Conservation (phyloP, 2,888 invertebrate species). For the Drosophila kuntzei region DNA sequence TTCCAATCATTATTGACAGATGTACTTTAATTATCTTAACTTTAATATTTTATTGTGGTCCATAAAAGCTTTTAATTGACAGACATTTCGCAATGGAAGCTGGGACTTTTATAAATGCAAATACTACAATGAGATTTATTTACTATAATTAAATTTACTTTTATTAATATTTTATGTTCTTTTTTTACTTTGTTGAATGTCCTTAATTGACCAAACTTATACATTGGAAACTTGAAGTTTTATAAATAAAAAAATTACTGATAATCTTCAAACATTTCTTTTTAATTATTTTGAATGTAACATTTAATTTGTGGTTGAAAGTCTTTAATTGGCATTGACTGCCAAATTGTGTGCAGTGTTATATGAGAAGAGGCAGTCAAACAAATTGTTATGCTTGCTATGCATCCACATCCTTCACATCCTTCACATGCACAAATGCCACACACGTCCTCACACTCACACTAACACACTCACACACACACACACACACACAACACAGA, state of each 20-base stretch:
- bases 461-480: slow-evolving; percentile 2
- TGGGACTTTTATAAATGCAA: neutral
- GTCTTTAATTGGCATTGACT: slow-evolving; percentile 1
- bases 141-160: neutral
- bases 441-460: slow-evolving; percentile 18
- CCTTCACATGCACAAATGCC: slow-evolving; percentile 44
- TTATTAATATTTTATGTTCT: neutral
- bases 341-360: slow-evolving; percentile 35
- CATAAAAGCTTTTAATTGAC: neutral
- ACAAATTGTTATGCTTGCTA: slow-evolving; percentile 63
- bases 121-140: neutral
- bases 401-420: slow-evolving; percentile 36
- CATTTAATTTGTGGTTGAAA: neutral
- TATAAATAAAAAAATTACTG: neutral
- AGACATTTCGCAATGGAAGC: neutral
- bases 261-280: neutral
- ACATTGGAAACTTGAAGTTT: neutral
- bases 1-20: neutral
- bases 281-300: neutral
- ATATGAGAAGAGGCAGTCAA: slow-evolving; percentile 30
- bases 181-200: too few species aligned
- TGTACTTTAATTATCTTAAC: neutral
- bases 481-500: slow-evolving; percentile 6
- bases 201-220: neutral
- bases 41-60: neutral